phyloP scores from a whole-genome alignment of 2,888 invertebrate species.

The Belgica antarctica region DNA sequence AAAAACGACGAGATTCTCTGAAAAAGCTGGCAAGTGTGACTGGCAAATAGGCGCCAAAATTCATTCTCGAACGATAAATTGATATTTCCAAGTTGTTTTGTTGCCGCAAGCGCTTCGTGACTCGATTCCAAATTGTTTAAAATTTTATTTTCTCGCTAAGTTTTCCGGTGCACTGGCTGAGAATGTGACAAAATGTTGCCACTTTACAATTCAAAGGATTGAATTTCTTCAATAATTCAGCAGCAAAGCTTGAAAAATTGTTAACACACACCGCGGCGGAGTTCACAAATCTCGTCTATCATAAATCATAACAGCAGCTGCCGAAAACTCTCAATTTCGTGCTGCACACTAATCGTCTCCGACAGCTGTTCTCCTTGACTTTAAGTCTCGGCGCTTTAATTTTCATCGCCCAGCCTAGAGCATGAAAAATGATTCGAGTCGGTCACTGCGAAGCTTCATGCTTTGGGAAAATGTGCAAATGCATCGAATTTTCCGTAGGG shows the following conservation, averaged over 20 bases:
- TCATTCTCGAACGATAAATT: constrained; percentile 22
- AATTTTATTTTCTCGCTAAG: neutral
- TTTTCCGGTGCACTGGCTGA: neutral
- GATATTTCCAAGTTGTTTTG: constrained; percentile 30
- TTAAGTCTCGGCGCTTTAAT: no score
- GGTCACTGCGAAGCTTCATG: no score
- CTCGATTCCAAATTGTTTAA: constrained; percentile 27
- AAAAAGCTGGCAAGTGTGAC: neutral
- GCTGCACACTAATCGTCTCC: constrained; percentile 2
- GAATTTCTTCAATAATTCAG: neutral
- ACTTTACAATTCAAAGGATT: neutral
- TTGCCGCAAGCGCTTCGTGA: constrained; percentile 28
- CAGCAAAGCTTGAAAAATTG: neutral
- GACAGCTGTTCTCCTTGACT: neutral
- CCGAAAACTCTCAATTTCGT: neutral
- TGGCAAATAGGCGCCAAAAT: constrained; percentile 19
- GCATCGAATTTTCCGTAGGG: no score
- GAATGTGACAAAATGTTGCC: neutral
- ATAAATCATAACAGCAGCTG: constrained; percentile 15
- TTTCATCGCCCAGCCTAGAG: neutral
- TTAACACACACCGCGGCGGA: neutral
- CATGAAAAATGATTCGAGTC: neutral
- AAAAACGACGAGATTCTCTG: neutral
- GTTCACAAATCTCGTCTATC: neutral
- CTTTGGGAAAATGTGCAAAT: neutral